phyloP scores from a whole-genome alignment of 2,797 vertebrate species.

The Sebastes flavidus region DNA sequence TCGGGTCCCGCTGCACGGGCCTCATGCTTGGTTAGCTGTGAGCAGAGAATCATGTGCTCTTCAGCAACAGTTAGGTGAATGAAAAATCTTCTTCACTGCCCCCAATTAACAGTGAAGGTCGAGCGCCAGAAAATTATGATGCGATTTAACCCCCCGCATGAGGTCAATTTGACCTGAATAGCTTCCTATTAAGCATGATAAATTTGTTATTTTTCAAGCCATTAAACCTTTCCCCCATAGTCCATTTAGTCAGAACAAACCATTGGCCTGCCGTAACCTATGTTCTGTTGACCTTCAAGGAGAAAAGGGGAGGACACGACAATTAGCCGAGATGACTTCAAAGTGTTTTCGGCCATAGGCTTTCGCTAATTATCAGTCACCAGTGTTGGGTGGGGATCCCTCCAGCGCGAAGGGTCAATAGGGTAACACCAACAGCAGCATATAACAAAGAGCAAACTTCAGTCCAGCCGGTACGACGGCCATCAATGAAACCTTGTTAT shows the following conservation, averaged over 20 bases:
- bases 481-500: slow-evolving; percentile 73
- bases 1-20: slow-evolving; percentile 40
- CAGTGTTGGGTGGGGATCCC: slow-evolving; percentile 52
- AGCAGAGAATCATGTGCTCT: slow-evolving; percentile 72
- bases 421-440: slow-evolving; percentile 57
- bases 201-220: slow-evolving; percentile 80
- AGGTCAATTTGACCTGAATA: slow-evolving; percentile 81
- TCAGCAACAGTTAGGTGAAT: slow-evolving; percentile 63
- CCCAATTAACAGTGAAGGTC: slow-evolving; percentile 77
- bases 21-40: slow-evolving; percentile 67
- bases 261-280: slow-evolving; percentile 29
- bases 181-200: slow-evolving; percentile 79
- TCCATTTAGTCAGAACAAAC: slow-evolving; percentile 67
- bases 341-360: slow-evolving; percentile 56
- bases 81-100: slow-evolving; percentile 72
- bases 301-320: slow-evolving; percentile 33
- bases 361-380: slow-evolving; percentile 54
- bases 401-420: slow-evolving; percentile 55
- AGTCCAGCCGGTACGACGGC: slow-evolving; percentile 9
- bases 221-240: slow-evolving; percentile 76
- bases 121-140: slow-evolving; percentile 76
- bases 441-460: slow-evolving; percentile 56
- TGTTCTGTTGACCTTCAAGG: slow-evolving; percentile 40
- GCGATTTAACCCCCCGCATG: slow-evolving; percentile 78
- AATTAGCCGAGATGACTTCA: slow-evolving; percentile 64